Base-by-base conservation (phyloP, 2,888 invertebrate genomes). In the Lagria hirta region DNA sequence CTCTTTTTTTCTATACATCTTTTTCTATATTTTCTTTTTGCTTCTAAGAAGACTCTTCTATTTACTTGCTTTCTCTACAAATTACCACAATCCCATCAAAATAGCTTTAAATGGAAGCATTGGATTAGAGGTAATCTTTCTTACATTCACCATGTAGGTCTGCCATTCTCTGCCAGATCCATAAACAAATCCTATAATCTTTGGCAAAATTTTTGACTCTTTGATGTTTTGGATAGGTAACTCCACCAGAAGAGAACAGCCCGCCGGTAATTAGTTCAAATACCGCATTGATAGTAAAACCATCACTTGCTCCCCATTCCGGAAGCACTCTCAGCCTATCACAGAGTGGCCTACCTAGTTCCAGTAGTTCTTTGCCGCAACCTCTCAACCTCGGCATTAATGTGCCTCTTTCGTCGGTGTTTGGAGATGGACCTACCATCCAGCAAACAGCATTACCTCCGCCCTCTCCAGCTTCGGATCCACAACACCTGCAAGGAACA, bases 31-130 rank as follows among this genome's bases (percentile, higher is more conserved):
- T n/a, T n/a, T n/a, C n/a, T n/a, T n/a, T n/a, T n/a, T n/a, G n/a
- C n/a, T n/a, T n/a, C n/a, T n/a, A n/a, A n/a, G n/a, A n/a, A n/a
- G n/a, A n/a, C n/a, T n/a, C n/a, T n/a, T n/a, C n/a, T n/a, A n/a
- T n/a, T n/a, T n/a, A n/a, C n/a, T n/a, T n/a, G n/a, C n/a, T 65
- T 86, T 86, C 60, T 85, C 85, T 52, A 83, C 83, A 33, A 78
- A 78, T 40, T 80, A 82, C 61, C 76, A 77, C 22, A 85, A 87
- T 65, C 86, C 88, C 8, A 87, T 91, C 38, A 88, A 89, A 72
- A 86, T 91, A 27, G 87, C 90, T 6, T 73, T 92, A 37, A 91
- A 91, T 64, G 87, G 87, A 42, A 89, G 87, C 64, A 90, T 91
- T 55, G 91, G 89, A 12, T 73, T 91, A 55, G 90, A 91, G 73